These are phyloP conservation scores for Ammodytes marinus DNA, from an alignment of 2,113 vertebrate genomes.

Conservation along the genomic window DNA sequence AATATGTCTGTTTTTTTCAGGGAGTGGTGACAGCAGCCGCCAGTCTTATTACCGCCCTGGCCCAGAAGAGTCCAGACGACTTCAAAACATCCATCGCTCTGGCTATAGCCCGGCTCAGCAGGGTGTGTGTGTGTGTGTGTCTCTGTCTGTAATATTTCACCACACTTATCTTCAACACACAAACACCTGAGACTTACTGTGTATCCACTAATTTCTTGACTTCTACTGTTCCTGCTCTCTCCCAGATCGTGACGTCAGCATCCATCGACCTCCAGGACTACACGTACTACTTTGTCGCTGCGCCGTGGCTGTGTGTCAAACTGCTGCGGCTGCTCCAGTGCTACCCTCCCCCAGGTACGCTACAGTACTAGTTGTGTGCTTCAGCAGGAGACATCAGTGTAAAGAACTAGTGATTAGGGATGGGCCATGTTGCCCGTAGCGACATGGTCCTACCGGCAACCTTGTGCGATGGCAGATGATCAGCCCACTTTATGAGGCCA, in stretches of 20 bases:
- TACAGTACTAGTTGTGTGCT: background rate
- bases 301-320: slow-evolving; percentile 92
- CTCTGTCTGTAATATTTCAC: background rate
- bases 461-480: too few species aligned
- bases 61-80: slow-evolving; percentile 92
- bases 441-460: too few species aligned
- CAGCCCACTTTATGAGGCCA: too few species aligned
- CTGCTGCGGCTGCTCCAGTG: slow-evolving; percentile 90
- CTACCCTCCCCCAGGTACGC: slow-evolving; percentile 86
- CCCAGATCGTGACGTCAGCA: slow-evolving; percentile 91
- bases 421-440: too few species aligned
- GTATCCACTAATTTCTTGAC: too few species aligned
- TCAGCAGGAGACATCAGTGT: background rate
- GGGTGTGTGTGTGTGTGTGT: slow-evolving; percentile 74
- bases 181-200: background rate
- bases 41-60: slow-evolving; percentile 90
- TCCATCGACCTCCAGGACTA: slow-evolving; percentile 94
- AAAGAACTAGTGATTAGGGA: background rate
- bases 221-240: background rate
- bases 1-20: slow-evolving; percentile 67
- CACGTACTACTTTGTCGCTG: slow-evolving; percentile 93
- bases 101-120: slow-evolving; percentile 89
- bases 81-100: slow-evolving; percentile 91
- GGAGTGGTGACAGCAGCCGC: slow-evolving; percentile 91
- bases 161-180: too few species aligned